Evolutionary conservation across 2,888 invertebrate species (phyloP).

Genomic region (Lepidonotus clava): DNA sequence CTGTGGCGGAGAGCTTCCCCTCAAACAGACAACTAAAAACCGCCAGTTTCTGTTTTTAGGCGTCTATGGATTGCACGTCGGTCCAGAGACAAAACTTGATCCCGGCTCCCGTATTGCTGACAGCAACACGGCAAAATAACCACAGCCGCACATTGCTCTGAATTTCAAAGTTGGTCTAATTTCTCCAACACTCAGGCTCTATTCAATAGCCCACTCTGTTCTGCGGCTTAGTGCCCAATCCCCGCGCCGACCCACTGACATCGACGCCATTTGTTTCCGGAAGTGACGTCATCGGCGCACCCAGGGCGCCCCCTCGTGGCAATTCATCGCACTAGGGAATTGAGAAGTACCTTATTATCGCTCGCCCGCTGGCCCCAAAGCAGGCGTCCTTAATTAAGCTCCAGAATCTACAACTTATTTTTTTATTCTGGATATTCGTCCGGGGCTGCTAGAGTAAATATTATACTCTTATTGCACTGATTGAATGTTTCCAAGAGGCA

Average conservation of each 20-base stretch:
- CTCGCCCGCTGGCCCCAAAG: no score
- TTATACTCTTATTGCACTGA: background rate
- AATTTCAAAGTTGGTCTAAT: background rate
- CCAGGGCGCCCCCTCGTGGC: conserved; percentile 14
- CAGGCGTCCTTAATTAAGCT: no score
- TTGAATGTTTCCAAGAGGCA: background rate
- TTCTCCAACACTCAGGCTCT: background rate
- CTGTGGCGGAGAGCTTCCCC: no score
- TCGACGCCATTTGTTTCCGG: conserved; percentile 41
- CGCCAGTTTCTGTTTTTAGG: no score
- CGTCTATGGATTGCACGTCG: no score
- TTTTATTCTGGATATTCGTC: no score
- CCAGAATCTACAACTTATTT: no score
- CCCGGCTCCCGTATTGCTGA: no score
- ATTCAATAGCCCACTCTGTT: conserved; percentile 36
- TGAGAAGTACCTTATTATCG: no score
- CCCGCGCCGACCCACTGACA: conserved; percentile 44
- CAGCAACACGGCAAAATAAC: background rate
- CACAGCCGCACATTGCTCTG: background rate
- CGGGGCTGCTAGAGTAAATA: conserved; percentile 30
- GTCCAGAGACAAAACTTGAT: no score
- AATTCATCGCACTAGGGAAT: no score
- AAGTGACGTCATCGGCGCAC: conserved; percentile 1
- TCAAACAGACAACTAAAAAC: no score
- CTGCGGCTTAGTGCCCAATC: conserved; percentile 5